A percentile compares a stretch with the other conserved stretches of the same genome.
Evolutionary conservation across 2,888 invertebrate species (phyloP).

Genomic region (Melipona beecheii): DNA sequence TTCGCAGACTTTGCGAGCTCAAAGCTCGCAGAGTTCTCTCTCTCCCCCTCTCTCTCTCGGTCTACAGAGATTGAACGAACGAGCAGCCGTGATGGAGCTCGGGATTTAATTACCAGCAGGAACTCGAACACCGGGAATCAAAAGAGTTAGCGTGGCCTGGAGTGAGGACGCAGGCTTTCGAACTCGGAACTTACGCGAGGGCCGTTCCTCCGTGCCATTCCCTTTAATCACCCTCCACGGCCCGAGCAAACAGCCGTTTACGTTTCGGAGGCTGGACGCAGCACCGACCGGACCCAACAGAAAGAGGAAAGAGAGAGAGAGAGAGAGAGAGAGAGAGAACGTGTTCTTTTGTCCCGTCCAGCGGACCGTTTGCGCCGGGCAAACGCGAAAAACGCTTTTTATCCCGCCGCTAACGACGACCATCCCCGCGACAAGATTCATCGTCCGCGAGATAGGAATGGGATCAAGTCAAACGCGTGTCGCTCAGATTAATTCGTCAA

Average conservation of each 20-base stretch:
- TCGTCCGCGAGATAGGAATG: conserved; percentile 41
- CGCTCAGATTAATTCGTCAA: no score
- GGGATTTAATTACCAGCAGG: conserved; percentile 68
- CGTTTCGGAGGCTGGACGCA: conserved; percentile 38
- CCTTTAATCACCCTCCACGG: conserved; percentile 57
- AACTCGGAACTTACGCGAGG: conserved; percentile 52
- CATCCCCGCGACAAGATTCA: conserved; percentile 40
- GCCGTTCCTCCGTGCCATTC: conserved; percentile 56
- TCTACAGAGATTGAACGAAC: conserved; percentile 16
- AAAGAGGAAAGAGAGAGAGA: no score
- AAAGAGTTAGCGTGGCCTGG: conserved; percentile 49
- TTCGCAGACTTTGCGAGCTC: conserved; percentile 68
- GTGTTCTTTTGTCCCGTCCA: conserved; percentile 42
- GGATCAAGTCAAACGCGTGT: no score
- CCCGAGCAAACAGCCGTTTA: conserved; percentile 52
- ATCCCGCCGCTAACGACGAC: conserved; percentile 21
- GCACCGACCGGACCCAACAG: not conserved
- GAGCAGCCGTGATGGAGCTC: conserved; percentile 56
- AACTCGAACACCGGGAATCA: conserved; percentile 59
- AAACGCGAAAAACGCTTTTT: conserved; percentile 52
- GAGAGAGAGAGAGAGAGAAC: no score
- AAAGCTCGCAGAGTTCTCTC: conserved; percentile 57
- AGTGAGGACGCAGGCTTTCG: conserved; percentile 22
- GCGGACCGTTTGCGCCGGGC: conserved; percentile 37
- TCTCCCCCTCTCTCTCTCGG: not conserved